A percentile compares a stretch with the other conserved stretches of the same genome.
phyloP scores from a whole-genome alignment of 2,113 vertebrate genomes.

The Lagopus leucura region DNA sequence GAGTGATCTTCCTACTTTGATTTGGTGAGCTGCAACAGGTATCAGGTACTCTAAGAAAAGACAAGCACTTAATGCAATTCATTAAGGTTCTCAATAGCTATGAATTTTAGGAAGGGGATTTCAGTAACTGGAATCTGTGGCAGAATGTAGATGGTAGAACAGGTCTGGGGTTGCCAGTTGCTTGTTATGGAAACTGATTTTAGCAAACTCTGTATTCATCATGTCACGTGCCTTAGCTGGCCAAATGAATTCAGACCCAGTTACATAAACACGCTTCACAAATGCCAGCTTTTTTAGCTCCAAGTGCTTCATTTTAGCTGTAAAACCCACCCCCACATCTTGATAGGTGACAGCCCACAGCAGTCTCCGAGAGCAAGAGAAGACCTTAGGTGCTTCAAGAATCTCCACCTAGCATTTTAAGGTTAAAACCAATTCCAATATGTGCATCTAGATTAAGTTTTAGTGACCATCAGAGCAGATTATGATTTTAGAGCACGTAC shows the following conservation, averaged over 20 bases:
- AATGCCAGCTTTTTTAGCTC: not conserved
- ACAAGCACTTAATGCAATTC: not conserved
- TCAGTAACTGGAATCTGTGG: not conserved
- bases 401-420: not conserved
- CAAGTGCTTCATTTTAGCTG: not conserved
- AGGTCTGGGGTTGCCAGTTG: not conserved
- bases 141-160: not conserved
- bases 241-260: not conserved
- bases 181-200: not conserved
- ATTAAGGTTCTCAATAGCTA: not conserved
- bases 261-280: not conserved
- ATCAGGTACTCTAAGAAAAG: not conserved
- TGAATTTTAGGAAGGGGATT: not conserved
- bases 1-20: not conserved
- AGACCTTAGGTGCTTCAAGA: not conserved
- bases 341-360: not conserved
- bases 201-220: not conserved
- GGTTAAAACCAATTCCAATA: not conserved
- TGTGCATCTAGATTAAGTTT: constrained; percentile 8
- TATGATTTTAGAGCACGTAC: constrained; percentile 14
- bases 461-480: constrained; percentile 19
- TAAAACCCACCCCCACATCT: not conserved
- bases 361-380: rapidly evolving
- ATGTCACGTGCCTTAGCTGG: not conserved
- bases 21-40: not conserved